Base-by-base conservation (phyloP, 2,113 vertebrate genomes). In the Nansenia antarctica region DNA sequence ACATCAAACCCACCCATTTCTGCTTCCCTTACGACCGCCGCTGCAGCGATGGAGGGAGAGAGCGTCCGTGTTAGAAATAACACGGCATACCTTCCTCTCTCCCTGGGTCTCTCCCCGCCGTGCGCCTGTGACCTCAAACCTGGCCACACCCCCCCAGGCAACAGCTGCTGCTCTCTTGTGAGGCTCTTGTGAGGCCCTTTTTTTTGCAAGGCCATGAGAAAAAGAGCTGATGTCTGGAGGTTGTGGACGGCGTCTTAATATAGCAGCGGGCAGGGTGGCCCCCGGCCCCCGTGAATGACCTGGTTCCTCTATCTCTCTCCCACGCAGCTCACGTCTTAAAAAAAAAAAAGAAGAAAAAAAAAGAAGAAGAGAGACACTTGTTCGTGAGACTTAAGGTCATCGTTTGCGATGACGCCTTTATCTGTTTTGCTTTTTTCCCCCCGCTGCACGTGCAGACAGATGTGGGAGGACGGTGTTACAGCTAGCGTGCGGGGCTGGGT, bases 131-230 rank as follows among this genome's bases (percentile, higher is more conserved):
- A 80, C 71, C 79, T 77, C 61, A 67, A 77, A 71, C 67, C 67
- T 79, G 69, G 74, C 67, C 15, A 69, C 62, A 55, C 37, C 59
- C 35, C 54, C 35, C 54, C 14, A 42, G 65, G 65, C 75, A 77
- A 78, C 64, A 70, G 39, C 77, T 84, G 77, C 65, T 82, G 72
- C 78, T 70, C 79, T 78, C n/a, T n/a, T n/a, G 82, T 67, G 72
- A 54, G 66, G n/a, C n/a, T n/a, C n/a, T n/a, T 67, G n/a, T 29
- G 61, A 55, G 70, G 39, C 45, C 68, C 49, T 20, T 22, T 83
- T 81, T 86, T 84, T 70, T 84, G 74, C 84, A 83, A 85, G 37
- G 62, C 82, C 65, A 71, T 71, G 34, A 68, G 71, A 85, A 84
- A 86, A 83, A 75, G 65, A 82, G 76, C 74, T 79, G 69, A 86